phyloP scores from a whole-genome alignment of 2,113 vertebrate species.

The Ammodytes dubius region DNA sequence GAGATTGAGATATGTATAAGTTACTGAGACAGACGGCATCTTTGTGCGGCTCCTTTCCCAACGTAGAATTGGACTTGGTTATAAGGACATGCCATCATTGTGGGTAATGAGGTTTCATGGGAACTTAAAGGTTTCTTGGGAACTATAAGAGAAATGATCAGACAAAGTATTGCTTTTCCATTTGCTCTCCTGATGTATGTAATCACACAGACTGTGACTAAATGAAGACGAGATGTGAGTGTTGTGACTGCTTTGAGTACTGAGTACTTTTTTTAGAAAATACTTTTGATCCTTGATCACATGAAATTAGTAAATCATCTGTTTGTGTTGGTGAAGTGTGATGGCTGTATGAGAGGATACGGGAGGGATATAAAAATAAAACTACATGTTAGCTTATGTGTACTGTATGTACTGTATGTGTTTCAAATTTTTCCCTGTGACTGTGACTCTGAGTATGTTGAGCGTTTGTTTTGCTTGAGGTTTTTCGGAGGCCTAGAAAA shows the following conservation, averaged over 20 bases:
- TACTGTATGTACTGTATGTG: background rate
- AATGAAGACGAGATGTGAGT: background rate
- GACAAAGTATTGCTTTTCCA: slow-evolving; percentile 23
- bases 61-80: slow-evolving; percentile 58
- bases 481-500: slow-evolving; percentile 72
- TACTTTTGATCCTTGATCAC: slow-evolving; percentile 29
- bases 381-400: slow-evolving; percentile 31
- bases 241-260: background rate
- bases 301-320: slow-evolving; percentile 35
- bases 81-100: slow-evolving; percentile 34
- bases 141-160: slow-evolving; percentile 20
- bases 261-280: slow-evolving; percentile 15
- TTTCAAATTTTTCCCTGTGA: slow-evolving; percentile 28
- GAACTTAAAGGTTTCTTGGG: slow-evolving; percentile 35
- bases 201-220: background rate
- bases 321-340: slow-evolving; percentile 11
- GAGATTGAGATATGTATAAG: slow-evolving; percentile 66
- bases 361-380: background rate
- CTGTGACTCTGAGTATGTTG: slow-evolving; percentile 49
- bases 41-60: slow-evolving; percentile 62
- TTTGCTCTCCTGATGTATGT: slow-evolving; percentile 7
- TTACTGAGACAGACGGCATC: slow-evolving; percentile 60
- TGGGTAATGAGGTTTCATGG: slow-evolving; percentile 45
- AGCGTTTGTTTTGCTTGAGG: slow-evolving; percentile 67
- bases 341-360: background rate